Evolutionary conservation across 2,888 invertebrate species (phyloP).

Genomic region (Aethes cnicana): DNA sequence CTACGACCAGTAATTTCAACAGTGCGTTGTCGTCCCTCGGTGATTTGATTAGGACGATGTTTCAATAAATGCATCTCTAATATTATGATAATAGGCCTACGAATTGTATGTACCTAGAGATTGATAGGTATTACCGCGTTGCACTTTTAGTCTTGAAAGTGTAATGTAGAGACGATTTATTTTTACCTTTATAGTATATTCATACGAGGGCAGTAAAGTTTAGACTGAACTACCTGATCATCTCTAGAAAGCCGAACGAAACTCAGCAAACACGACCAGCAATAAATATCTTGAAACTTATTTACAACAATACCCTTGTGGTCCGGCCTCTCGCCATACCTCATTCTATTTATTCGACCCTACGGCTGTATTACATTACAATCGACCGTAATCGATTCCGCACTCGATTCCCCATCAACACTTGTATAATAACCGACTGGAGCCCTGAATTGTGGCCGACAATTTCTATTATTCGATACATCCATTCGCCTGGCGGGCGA

Average conservation of each 20-base stretch:
- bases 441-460: slow-evolving; percentile 21
- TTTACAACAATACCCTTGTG: slow-evolving; percentile 27
- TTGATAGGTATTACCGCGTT: no score
- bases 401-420: slow-evolving; percentile 31
- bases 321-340: slow-evolving; percentile 18
- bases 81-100: no score
- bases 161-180: no score
- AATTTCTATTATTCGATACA: slow-evolving; percentile 31
- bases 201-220: no score
- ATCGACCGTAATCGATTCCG: slow-evolving; percentile 30
- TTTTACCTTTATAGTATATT: no score
- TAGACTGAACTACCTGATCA: no score
- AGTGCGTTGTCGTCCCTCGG: no score
- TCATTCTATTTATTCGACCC: slow-evolving; percentile 31
- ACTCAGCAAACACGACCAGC: slow-evolving; percentile 4
- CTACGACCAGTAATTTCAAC: no score
- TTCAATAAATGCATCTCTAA: no score
- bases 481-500: slow-evolving; percentile 20
- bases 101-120: no score
- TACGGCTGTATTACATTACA: slow-evolving; percentile 30
- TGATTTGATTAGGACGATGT: no score
- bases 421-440: slow-evolving; percentile 26
- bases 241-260: background rate
- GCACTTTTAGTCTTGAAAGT: no score
- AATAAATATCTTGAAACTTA: slow-evolving; percentile 9